Percentiles rank a stretch among this genome's conserved stretches.
Evolutionary conservation across 1,140 invertebrate genomes (phyloP).

Genomic region (Drosophila watanabei): DNA sequence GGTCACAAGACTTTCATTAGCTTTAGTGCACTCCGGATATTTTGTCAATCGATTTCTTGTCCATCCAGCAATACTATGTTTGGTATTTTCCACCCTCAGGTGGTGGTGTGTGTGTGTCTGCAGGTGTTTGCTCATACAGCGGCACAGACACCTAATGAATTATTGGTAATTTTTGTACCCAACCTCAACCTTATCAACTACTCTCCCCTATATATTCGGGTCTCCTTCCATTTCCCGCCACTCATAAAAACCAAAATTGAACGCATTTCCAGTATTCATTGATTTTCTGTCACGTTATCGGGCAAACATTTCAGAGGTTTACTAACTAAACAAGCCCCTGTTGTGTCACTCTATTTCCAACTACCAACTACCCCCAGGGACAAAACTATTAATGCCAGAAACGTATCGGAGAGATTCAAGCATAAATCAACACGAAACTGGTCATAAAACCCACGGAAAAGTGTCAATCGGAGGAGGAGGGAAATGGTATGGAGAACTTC

Average conservation of each 20-base stretch:
- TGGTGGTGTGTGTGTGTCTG: not conserved
- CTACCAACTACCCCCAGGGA: constrained; percentile 1
- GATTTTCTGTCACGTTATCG: constrained; percentile 76
- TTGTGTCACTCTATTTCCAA: not conserved
- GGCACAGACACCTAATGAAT: constrained; percentile 46
- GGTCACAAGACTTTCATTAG: not conserved
- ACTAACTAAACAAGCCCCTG: constrained; percentile 31
- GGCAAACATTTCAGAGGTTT: constrained; percentile 57
- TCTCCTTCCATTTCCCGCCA: not conserved
- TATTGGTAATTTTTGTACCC: constrained; percentile 39
- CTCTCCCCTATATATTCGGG: not conserved
- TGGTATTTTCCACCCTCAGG: constrained; percentile 8
- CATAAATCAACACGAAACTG: constrained; percentile 67
- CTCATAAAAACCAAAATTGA: constrained; percentile 47
- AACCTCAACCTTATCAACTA: constrained; percentile 15
- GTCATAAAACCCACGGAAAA: constrained; percentile 32
- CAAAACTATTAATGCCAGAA: constrained; percentile 62
- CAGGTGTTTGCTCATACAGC: constrained; percentile 43
- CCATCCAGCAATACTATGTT: not conserved
- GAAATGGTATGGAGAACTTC: constrained; percentile 2
- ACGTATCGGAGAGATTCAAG: constrained; percentile 45
- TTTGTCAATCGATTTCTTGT: constrained; percentile 28
- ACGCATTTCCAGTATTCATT: constrained; percentile 71
- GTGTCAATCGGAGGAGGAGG: constrained; percentile 48
- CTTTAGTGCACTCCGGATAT: constrained; percentile 6